phyloP scores from a whole-genome alignment of 2,888 invertebrate species.

The Pseudococcus jackbeardsleyi region DNA sequence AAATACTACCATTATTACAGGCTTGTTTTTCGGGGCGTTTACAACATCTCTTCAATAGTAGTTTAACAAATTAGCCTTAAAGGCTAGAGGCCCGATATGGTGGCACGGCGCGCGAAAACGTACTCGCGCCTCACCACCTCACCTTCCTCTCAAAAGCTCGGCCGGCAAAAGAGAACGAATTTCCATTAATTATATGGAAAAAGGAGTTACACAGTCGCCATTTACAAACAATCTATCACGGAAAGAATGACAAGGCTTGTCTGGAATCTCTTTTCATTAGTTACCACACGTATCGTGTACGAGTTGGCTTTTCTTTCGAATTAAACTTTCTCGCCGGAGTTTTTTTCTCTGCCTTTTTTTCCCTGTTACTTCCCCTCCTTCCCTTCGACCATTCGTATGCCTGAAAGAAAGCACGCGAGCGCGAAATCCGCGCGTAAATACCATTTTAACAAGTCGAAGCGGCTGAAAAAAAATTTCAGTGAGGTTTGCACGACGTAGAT shows the following conservation, averaged over 20 bases:
- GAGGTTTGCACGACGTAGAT: not conserved
- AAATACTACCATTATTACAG: not conserved
- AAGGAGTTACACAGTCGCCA: conserved; percentile 56
- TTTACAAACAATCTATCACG: conserved; percentile 58
- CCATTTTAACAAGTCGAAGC: not conserved
- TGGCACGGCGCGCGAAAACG: not conserved
- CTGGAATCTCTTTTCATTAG: conserved; percentile 59
- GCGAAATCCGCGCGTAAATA: not conserved
- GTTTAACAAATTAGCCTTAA: conserved; percentile 14
- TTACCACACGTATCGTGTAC: conserved; percentile 29
- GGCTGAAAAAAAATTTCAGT: too few species aligned
- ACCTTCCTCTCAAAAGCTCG: not conserved
- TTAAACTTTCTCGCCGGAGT: conserved; percentile 19
- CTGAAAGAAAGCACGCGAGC: not conserved
- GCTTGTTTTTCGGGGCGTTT: not conserved
- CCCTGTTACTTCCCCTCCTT: not conserved
- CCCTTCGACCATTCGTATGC: not conserved
- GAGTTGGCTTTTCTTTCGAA: conserved; percentile 42
- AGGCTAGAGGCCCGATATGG: not conserved
- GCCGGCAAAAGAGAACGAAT: conserved; percentile 44
- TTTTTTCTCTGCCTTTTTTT: not conserved
- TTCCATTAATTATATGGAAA: conserved; percentile 58
- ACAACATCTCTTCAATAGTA: not conserved
- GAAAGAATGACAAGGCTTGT: conserved; percentile 56
- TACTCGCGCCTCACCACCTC: not conserved